Evolutionary conservation across 2,888 invertebrate species (phyloP).

Genomic region (Synanthedon andrenaeformis): DNA sequence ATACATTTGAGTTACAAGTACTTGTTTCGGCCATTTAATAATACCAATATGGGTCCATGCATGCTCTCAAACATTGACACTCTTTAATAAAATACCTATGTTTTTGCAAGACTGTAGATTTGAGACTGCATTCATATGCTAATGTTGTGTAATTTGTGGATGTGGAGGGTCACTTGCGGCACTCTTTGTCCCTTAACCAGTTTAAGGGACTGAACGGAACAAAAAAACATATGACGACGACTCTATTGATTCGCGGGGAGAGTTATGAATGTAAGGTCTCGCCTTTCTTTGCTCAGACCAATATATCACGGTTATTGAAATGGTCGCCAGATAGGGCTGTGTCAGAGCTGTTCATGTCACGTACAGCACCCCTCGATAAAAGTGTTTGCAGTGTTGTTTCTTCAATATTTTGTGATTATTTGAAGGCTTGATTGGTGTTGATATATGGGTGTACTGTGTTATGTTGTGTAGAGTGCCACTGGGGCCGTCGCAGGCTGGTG

Average conservation of each 20-base stretch:
- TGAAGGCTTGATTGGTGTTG: background rate
- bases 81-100: conserved; percentile 51
- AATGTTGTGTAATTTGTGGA: conserved; percentile 68
- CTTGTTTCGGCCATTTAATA: background rate
- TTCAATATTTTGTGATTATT: too few species aligned
- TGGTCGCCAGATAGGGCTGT: conserved; percentile 28
- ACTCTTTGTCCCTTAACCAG: conserved; percentile 53
- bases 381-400: too few species aligned
- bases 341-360: conserved; percentile 4
- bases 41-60: background rate
- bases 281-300: conserved; percentile 34
- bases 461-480: conserved; percentile 41
- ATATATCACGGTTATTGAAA: conserved; percentile 45
- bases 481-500: conserved; percentile 43
- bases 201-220: conserved; percentile 34
- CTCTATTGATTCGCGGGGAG: conserved; percentile 45
- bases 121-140: conserved; percentile 50
- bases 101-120: conserved; percentile 40
- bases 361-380: conserved; percentile 30
- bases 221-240: conserved; percentile 59
- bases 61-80: conserved; percentile 40
- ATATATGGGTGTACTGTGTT: background rate
- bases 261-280: conserved; percentile 26
- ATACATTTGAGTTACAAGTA: background rate
- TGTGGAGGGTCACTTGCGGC: conserved; percentile 65